Evolutionary conservation across 2,888 invertebrate genomes (phyloP), one percentile per base, ranked within the genome.

Genomic region (Tiphia femorata): DNA sequence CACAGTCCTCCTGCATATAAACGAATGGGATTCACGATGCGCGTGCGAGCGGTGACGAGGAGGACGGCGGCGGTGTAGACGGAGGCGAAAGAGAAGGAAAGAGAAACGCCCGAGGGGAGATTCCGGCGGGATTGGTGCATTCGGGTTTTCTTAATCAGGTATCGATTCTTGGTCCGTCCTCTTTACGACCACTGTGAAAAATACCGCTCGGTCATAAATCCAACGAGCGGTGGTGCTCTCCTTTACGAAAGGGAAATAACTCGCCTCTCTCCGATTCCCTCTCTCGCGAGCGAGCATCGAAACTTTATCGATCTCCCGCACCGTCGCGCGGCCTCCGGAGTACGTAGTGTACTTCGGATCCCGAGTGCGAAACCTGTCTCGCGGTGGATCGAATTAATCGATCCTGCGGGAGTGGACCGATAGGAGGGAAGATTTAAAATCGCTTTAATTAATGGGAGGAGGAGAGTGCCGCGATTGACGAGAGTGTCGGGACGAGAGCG

Each of bases 1-100:
- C 67, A 52, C 58, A 41, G 60, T 56, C 54, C 58, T 49, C 62
- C 59, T 67, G 71, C 69, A 71, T 71, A 72, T 67, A 64, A 71
- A 71, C 62, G 63, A 62, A 68, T 51, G 23, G 56, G 33, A 29
- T 49, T 49, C 37, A 20, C 47, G 43, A 47, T 43, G 25, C 48
- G 17, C 49, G 52, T 29, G 44, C 27, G 42, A 51, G 42, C 46
- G 46, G 17, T 52, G 33, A 33, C 33, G 33, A 33, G 33, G 33
- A 33, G n/a, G n/a, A n/a, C n/a, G n/a, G n/a, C n/a, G n/a, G n/a
- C n/a, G n/a, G n/a, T n/a, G n/a, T n/a, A n/a, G n/a, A n/a, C n/a
- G n/a, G n/a, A n/a, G n/a, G n/a, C n/a, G n/a, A n/a, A n/a, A n/a
- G n/a, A n/a, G n/a, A n/a, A n/a, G n/a, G n/a, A n/a, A n/a, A n/a